Evolutionary conservation across 2,888 invertebrate genomes (phyloP).

Genomic region (Craniophora ligustri): DNA sequence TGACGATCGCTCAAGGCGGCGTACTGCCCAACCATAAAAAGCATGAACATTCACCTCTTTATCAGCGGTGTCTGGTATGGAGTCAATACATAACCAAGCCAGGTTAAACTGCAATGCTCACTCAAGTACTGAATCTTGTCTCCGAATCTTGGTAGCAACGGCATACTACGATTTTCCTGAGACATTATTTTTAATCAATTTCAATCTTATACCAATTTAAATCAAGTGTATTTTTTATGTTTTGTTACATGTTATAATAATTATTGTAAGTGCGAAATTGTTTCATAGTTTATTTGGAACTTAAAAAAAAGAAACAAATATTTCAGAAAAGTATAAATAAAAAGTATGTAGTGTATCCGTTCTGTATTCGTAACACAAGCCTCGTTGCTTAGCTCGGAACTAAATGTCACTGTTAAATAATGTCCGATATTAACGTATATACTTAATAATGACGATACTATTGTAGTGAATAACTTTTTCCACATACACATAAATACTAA

Average conservation of each 20-base stretch:
- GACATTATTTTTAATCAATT: not conserved
- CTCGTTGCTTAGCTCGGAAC: no score
- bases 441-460: not conserved
- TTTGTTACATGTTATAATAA: no score
- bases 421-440: no score
- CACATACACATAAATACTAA: not conserved
- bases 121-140: conserved; percentile 73
- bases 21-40: no score
- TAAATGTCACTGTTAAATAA: no score
- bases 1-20: no score
- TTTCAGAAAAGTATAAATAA: no score
- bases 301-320: no score
- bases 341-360: no score
- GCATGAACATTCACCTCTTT: conserved; percentile 65
- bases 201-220: rapidly evolving
- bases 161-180: conserved; percentile 19
- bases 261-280: no score
- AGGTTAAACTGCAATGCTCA: conserved; percentile 73
- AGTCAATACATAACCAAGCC: conserved; percentile 74
- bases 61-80: conserved; percentile 59
- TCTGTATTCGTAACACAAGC: no score
- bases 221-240: not conserved
- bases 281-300: no score
- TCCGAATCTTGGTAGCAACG: conserved; percentile 51
- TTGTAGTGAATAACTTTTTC: not conserved